A percentile compares a stretch with the other conserved stretches of the same genome.
Evolutionary conservation across 2,888 invertebrate species (phyloP).

Genomic region (Heteromyza rotundicornis): DNA sequence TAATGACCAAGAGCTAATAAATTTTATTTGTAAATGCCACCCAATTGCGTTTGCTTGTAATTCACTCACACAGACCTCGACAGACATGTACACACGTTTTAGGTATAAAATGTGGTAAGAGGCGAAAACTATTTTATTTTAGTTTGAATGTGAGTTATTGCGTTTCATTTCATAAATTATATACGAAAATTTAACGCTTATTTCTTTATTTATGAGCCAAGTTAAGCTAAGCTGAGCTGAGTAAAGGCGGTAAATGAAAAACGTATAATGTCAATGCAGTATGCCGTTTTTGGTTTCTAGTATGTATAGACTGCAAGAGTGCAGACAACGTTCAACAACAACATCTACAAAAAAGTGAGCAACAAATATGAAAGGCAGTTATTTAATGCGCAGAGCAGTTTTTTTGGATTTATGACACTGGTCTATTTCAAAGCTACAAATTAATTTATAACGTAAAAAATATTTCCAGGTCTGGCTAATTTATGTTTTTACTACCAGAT

Average conservation of each 20-base stretch:
- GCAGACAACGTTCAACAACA: not conserved
- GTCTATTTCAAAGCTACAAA: slow-evolving; percentile 16
- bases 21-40: slow-evolving; percentile 18
- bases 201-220: slow-evolving; percentile 20
- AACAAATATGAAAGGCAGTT: not conserved
- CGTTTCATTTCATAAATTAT: slow-evolving; percentile 22
- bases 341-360: not conserved
- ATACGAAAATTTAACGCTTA: slow-evolving; percentile 21
- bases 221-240: not conserved
- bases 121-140: slow-evolving; percentile 9
- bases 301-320: no score
- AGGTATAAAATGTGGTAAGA: not conserved
- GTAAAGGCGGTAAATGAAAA: slow-evolving; percentile 9
- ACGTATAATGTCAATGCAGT: slow-evolving; percentile 15
- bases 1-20: slow-evolving; percentile 14
- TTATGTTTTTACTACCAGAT: not conserved
- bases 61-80: no score
- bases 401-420: slow-evolving; percentile 15
- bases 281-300: not conserved
- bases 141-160: slow-evolving; percentile 19
- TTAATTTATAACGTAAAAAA: slow-evolving; percentile 16
- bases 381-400: not conserved
- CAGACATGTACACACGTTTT: not conserved
- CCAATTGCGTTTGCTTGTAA: slow-evolving; percentile 15
- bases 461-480: not conserved